Base-by-base conservation (phyloP, 2,888 invertebrate species). In the Leucozona laternaria region DNA sequence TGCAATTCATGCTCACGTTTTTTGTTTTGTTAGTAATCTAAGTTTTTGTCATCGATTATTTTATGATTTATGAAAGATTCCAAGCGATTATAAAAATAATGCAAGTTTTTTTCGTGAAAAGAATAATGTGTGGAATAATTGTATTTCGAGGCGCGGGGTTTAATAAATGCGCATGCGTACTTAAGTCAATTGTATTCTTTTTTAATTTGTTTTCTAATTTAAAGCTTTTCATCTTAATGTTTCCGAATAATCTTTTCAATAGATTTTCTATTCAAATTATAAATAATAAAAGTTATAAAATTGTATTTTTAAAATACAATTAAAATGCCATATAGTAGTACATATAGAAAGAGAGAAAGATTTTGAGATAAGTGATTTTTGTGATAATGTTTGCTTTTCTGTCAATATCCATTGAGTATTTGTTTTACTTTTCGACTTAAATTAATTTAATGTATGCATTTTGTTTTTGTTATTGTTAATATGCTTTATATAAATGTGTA, bases 401-500 rank as follows among this genome's bases (percentile, higher is more conserved):
- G 48, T 68, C 22, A 50, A 50, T 17, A 50, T 53, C 43, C 25
- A n/a, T 45, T 68, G 82, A 78, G 86, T 86, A 81, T 86, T 62
- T 48, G 45, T 60, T 78, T 45, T 70, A 66, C 20, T 48, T 15
- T 48, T 48, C 6, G 1, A 71, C n/a, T 43, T 82, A 68, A 58
- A 48, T 58, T 57, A 48, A 48, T 22, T 31, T 50, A 22, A 31
- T 55, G 31, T 31, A 28, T 37, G 34, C 3, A 11, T 57, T 0
- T 80, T 60, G n/a, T 64, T 62, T 53, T 8, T 45, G 2, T 76
- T 76, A 10, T 79, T 76, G 75, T 80, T 77, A 76, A 68, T 66
- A 48, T 76, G 31, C 22, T 79, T 79, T 83, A 76, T 87, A 83
- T 72, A 83, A 87, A 79, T 87, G 87, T 87, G 87, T 86, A 86